Conservation (phyloP, 2,888 invertebrate genomes). For the Marasmarcha lunaedactyla region DNA sequence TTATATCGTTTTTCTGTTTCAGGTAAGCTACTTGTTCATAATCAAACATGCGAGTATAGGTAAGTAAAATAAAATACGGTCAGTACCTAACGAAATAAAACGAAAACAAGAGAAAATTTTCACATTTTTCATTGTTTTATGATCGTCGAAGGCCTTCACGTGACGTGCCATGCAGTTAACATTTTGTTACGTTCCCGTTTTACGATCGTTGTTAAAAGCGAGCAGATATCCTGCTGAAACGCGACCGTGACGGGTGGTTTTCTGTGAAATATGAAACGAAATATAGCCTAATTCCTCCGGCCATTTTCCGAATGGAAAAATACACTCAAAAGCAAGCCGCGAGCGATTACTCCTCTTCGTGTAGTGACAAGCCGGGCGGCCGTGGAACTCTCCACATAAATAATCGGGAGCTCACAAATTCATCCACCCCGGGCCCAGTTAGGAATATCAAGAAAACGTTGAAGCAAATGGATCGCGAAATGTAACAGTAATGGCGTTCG, state of each 20-base stretch:
- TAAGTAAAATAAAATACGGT: too few species aligned
- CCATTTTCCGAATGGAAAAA: slow-evolving; percentile 59
- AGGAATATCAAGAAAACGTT: slow-evolving; percentile 41
- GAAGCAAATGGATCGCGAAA: slow-evolving; percentile 41
- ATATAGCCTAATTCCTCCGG: slow-evolving; percentile 46
- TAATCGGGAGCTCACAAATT: slow-evolving; percentile 57
- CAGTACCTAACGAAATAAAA: too few species aligned
- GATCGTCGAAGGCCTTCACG: too few species aligned
- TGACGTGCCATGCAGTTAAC: neutral
- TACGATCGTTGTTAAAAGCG: slow-evolving; percentile 2
- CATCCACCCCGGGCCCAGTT: slow-evolving; percentile 28
- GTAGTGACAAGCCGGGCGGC: slow-evolving; percentile 39
- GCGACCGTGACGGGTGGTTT: slow-evolving; percentile 16
- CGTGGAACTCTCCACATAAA: slow-evolving; percentile 43
- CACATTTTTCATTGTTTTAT: too few species aligned
- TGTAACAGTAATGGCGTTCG: slow-evolving; percentile 31
- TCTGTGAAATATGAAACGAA: slow-evolving; percentile 46
- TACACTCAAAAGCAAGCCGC: slow-evolving; percentile 51
- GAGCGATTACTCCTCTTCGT: slow-evolving; percentile 56
- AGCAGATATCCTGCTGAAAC: neutral
- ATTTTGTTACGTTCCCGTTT: slow-evolving; percentile 1
- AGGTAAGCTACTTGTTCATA: too few species aligned
- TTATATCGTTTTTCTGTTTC: too few species aligned
- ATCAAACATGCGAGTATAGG: too few species aligned
- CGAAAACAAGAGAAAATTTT: too few species aligned